Conservation (phyloP, 2,888 invertebrate species). For the Tinea pellionella region DNA sequence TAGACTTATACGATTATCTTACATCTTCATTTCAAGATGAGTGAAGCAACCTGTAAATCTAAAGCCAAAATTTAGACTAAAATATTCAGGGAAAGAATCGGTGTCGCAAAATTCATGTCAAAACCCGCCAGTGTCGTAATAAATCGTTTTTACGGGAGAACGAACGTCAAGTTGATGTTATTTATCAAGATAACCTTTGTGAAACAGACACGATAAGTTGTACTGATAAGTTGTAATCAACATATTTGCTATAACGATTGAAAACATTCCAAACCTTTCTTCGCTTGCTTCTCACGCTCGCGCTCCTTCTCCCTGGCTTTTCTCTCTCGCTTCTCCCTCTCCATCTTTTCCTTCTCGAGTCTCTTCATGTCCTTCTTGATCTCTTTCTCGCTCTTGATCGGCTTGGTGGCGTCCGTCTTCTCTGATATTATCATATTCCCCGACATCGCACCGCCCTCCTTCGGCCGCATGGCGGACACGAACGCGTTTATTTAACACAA, state of each 20-base stretch:
- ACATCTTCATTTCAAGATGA: too few relatives aligned
- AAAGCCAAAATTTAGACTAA: too few relatives aligned
- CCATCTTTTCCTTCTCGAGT: constrained; percentile 60
- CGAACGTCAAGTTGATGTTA: not conserved
- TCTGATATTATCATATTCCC: constrained; percentile 70
- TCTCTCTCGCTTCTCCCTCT: constrained; percentile 60
- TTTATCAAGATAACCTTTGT: constrained; percentile 6
- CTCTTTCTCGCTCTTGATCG: constrained; percentile 59
- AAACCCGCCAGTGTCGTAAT: not conserved
- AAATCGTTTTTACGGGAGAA: not conserved
- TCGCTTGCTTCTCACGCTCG: constrained; percentile 54
- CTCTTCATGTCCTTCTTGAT: constrained; percentile 64
- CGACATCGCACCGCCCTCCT: constrained; percentile 53
- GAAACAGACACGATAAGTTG: not conserved
- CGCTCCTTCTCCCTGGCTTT: constrained; percentile 65
- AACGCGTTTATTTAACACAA: constrained; percentile 32
- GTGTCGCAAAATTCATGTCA: too few relatives aligned
- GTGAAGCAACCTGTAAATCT: too few relatives aligned
- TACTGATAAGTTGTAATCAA: not conserved
- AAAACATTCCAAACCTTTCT: constrained; percentile 43
- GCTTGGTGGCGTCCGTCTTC: constrained; percentile 63
- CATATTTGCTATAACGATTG: not conserved
- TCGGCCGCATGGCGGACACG: constrained; percentile 51
- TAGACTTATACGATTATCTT: not conserved
- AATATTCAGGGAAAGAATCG: too few relatives aligned